Conservation (phyloP, 2,797 vertebrate genomes). For the Mus minutoides region DNA sequence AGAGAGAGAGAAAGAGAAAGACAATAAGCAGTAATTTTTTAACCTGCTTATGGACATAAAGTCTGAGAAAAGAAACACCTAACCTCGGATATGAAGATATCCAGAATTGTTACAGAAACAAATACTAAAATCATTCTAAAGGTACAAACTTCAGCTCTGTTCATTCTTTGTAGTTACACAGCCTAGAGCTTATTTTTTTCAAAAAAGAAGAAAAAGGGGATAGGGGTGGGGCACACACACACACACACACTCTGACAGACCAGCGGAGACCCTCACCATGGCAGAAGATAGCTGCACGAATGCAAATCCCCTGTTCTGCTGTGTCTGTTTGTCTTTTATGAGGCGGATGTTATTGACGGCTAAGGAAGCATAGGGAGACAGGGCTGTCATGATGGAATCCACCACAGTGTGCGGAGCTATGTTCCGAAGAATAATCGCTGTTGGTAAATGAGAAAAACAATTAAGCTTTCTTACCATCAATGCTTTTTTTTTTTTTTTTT, state of each 20-base stretch:
- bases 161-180: background rate
- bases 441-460: conserved; percentile 39
- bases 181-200: background rate
- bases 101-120: background rate
- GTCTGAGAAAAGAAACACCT: background rate
- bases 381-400: conserved; percentile 95
- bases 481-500: background rate
- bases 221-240: too few species aligned
- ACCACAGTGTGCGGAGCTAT: conserved; percentile 96
- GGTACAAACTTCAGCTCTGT: background rate
- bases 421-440: conserved; percentile 99
- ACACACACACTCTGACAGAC: background rate
- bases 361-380: conserved; percentile 97
- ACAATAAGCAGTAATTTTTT: background rate
- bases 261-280: conserved; percentile 90
- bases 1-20: background rate
- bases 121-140: conserved; percentile 1
- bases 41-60: background rate
- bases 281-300: conserved; percentile 98
- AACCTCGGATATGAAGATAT: background rate
- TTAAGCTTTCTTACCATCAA: background rate
- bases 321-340: conserved; percentile 99
- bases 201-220: background rate
- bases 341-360: conserved; percentile 97
- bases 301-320: conserved; percentile 98